Conservation (phyloP, 2,113 vertebrate species). For the Sylvia atricapilla region DNA sequence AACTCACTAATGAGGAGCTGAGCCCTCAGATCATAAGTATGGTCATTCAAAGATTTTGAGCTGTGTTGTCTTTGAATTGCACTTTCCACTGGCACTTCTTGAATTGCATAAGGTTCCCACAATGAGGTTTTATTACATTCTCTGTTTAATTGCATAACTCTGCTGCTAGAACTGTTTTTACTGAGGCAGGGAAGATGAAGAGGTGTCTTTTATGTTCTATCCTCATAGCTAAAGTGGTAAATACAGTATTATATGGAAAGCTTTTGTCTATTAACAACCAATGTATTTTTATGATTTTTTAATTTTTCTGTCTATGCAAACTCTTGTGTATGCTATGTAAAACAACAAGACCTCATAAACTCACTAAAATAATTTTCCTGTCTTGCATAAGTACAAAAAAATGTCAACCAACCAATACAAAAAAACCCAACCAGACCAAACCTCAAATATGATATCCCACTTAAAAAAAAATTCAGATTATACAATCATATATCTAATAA, state of each 20-base stretch:
- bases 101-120: background rate
- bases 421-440: accelerated
- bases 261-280: background rate
- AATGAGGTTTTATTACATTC: background rate
- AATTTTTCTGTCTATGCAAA: background rate
- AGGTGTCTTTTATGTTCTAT: background rate
- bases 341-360: background rate
- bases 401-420: accelerated
- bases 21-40: background rate
- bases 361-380: background rate
- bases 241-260: background rate
- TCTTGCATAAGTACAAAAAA: background rate
- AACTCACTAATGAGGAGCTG: background rate
- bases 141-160: background rate
- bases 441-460: background rate
- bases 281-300: background rate
- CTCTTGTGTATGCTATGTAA: background rate
- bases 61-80: background rate
- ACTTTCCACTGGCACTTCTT: background rate
- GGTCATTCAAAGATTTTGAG: background rate
- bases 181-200: background rate
- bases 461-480: background rate
- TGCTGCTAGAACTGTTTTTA: background rate
- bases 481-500: background rate
- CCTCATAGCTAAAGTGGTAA: background rate